These are phyloP conservation scores for Phocides pigmalion DNA, from an alignment of 1,140 invertebrate genomes.

Conservation along the genomic window DNA sequence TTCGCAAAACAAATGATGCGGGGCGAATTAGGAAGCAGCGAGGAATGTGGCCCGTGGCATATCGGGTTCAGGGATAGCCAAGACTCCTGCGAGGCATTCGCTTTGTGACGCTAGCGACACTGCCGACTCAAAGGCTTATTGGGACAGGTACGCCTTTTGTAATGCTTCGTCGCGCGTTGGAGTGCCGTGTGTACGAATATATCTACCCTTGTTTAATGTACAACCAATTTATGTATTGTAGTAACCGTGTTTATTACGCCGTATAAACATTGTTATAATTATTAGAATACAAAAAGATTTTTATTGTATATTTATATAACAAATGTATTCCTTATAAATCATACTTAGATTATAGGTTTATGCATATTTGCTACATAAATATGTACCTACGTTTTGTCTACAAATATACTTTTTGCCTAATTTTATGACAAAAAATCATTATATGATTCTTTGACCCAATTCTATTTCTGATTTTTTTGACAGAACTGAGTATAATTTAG, in stretches of 20 bases:
- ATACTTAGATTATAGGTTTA: no score
- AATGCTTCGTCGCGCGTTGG: slow-evolving; percentile 50
- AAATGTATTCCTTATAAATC: no score
- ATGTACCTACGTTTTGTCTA: no score
- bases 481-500: no score
- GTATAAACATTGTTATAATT: no score
- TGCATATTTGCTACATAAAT: no score
- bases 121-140: slow-evolving; percentile 21
- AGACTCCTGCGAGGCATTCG: slow-evolving; percentile 9
- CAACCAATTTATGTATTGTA: not conserved
- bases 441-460: no score
- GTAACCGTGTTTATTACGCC: not conserved
- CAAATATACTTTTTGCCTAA: no score
- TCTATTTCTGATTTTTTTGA: no score
- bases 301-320: no score
- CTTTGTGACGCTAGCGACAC: slow-evolving; percentile 22
- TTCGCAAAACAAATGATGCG: slow-evolving; percentile 56
- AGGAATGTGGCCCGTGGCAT: slow-evolving; percentile 8
- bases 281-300: no score
- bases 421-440: no score
- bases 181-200: slow-evolving; percentile 19
- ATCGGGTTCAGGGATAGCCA: slow-evolving; percentile 16
- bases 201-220: not conserved
- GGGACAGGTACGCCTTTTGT: slow-evolving; percentile 9
- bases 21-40: slow-evolving; percentile 34